Evolutionary conservation across 1,140 invertebrate species (phyloP).

Genomic region (Drosophila lacertosa): DNA sequence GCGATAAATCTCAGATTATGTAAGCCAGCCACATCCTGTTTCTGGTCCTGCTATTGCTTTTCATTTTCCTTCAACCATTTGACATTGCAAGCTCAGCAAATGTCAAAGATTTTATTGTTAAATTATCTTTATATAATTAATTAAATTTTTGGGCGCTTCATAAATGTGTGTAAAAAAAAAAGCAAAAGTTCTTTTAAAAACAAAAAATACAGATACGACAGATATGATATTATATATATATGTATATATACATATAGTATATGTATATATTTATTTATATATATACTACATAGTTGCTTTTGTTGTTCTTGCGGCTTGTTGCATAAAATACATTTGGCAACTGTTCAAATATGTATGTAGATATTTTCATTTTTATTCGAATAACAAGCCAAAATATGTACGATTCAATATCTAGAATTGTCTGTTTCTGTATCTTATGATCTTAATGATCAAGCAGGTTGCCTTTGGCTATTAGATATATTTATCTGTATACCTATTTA

Average conservation of each 20-base stretch:
- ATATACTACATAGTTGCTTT: constrained; percentile 34
- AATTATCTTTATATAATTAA: constrained; percentile 14
- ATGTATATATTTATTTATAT: constrained; percentile 20
- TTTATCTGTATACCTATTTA: constrained; percentile 21
- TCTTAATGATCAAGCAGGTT: constrained; percentile 45
- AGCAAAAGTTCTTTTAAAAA: constrained; percentile 42
- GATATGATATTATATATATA: constrained; percentile 24
- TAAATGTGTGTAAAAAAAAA: constrained; percentile 7
- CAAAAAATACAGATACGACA: constrained; percentile 15
- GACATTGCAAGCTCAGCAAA: constrained; percentile 37
- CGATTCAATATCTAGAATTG: constrained; percentile 46
- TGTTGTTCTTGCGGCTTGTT: constrained; percentile 48
- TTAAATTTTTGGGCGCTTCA: constrained; percentile 15
- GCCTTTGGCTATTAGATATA: constrained; percentile 35
- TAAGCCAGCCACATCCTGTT: constrained; percentile 21
- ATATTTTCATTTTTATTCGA: constrained; percentile 54
- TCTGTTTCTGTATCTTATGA: constrained; percentile 30
- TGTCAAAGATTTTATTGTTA: constrained; percentile 28
- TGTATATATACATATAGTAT: constrained; percentile 16
- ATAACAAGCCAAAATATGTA: constrained; percentile 71
- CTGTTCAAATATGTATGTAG: constrained; percentile 70
- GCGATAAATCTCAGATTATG: constrained; percentile 26
- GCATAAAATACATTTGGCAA: constrained; percentile 76
- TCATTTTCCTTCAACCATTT: constrained; percentile 15
- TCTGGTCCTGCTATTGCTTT: neutral